Evolutionary conservation across 2,888 invertebrate genomes (phyloP).

Genomic region (Abscondita cerata): DNA sequence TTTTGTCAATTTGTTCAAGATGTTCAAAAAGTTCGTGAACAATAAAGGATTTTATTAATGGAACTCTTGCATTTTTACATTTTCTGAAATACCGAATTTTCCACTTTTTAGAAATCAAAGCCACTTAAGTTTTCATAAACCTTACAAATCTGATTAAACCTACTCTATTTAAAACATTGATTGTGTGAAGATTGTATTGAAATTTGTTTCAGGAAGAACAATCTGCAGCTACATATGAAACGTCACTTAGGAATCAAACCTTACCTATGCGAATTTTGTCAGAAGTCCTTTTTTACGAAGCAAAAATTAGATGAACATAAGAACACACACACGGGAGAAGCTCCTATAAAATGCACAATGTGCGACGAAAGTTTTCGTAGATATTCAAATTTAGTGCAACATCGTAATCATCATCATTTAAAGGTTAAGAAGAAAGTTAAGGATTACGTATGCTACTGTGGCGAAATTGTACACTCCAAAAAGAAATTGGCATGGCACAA

Average conservation of each 20-base stretch:
- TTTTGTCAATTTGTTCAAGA: too few species aligned
- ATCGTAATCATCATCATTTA: slow-evolving; percentile 79
- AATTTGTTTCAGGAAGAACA: slow-evolving; percentile 68
- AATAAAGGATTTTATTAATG: too few species aligned
- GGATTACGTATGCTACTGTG: slow-evolving; percentile 65
- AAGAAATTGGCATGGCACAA: slow-evolving; percentile 87
- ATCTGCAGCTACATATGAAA: slow-evolving; percentile 79
- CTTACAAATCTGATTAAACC: too few species aligned
- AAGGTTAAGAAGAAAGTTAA: slow-evolving; percentile 73
- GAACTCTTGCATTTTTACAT: too few species aligned
- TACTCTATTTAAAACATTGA: too few species aligned
- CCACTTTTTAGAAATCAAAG: too few species aligned
- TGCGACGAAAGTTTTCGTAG: slow-evolving; percentile 83
- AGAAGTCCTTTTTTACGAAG: slow-evolving; percentile 82
- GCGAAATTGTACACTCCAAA: slow-evolving; percentile 81
- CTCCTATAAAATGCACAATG: slow-evolving; percentile 80
- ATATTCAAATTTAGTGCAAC: slow-evolving; percentile 85
- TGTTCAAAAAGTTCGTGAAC: too few species aligned
- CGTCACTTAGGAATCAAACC: slow-evolving; percentile 79
- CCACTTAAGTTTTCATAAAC: too few species aligned
- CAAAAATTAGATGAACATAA: slow-evolving; percentile 84
- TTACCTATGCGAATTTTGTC: slow-evolving; percentile 75
- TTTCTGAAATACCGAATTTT: too few species aligned
- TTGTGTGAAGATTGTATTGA: too few species aligned
- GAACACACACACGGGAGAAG: slow-evolving; percentile 81